Evolutionary conservation across 2,888 invertebrate genomes (phyloP).

Genomic region (Nyleta sp.): DNA sequence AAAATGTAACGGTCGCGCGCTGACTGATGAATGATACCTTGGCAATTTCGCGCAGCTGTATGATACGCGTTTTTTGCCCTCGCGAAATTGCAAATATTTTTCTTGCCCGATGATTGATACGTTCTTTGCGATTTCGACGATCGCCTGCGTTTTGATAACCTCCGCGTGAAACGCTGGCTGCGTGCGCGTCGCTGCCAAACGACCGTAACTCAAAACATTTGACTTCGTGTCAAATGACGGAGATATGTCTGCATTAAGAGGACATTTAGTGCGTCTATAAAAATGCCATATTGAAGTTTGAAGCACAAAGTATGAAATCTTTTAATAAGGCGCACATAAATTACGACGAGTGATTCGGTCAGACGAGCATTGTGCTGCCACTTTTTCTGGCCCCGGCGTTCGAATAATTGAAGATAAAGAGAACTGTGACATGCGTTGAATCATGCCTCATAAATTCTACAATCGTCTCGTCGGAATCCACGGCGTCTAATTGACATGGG

Average conservation of each 20-base stretch:
- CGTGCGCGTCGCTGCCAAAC: neutral
- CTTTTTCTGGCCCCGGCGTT: constrained; percentile 35
- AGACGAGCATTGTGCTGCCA: constrained; percentile 20
- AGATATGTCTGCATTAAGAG: constrained; percentile 52
- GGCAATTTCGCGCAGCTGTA: constrained; percentile 50
- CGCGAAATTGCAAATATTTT: constrained; percentile 50
- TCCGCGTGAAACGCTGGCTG: neutral
- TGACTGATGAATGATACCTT: constrained; percentile 60
- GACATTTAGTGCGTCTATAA: constrained; percentile 58
- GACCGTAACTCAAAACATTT: constrained; percentile 42
- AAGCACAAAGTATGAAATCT: constrained; percentile 49
- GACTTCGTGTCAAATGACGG: constrained; percentile 50
- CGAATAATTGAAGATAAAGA: constrained; percentile 58
- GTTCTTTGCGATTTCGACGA: constrained; percentile 43
- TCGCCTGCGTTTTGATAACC: constrained; percentile 39
- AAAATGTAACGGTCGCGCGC: constrained; percentile 57
- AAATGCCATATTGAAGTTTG: constrained; percentile 45
- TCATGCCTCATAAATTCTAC: constrained; percentile 50
- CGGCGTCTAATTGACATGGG: constrained; percentile 49
- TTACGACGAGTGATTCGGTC: constrained; percentile 52
- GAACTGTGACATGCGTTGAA: constrained; percentile 51
- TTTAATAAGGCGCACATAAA: constrained; percentile 52
- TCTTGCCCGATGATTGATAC: constrained; percentile 44
- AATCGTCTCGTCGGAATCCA: constrained; percentile 45
- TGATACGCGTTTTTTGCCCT: constrained; percentile 33